Percentiles rank a stretch among this genome's conserved stretches.
Evolutionary conservation across 2,113 vertebrate species (phyloP).

Genomic region (Sminthopsis crassicaudata): DNA sequence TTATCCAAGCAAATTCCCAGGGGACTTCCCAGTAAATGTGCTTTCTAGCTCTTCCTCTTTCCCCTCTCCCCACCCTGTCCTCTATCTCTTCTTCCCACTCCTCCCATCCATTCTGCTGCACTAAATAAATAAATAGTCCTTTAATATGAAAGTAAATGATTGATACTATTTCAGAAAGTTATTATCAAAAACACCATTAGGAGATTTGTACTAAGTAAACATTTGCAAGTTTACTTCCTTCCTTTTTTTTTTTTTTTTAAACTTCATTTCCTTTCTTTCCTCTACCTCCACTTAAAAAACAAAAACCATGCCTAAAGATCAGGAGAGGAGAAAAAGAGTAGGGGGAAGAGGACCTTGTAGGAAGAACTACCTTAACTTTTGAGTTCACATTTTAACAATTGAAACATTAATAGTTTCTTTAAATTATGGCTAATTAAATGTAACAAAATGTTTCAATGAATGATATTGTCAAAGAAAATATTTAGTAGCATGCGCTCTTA

Average conservation of each 20-base stretch:
- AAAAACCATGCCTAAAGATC: background rate
- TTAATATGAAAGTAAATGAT: conserved; percentile 57
- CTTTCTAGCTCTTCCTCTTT: background rate
- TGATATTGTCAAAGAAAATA: background rate
- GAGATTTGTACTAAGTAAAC: conserved; percentile 13
- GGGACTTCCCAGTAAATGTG: conserved; percentile 33
- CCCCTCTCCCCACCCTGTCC: background rate
- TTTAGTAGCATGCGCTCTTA: conserved; percentile 30
- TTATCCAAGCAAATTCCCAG: conserved; percentile 49
- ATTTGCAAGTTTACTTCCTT: conserved; percentile 15
- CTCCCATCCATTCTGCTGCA: conserved; percentile 1
- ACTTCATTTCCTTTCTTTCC: conserved; percentile 61
- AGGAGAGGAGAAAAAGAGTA: background rate
- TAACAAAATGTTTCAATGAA: conserved; percentile 3
- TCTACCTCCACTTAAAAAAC: background rate
- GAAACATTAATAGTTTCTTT: conserved; percentile 13
- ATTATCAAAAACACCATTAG: conserved; percentile 55
- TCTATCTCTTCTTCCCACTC: background rate
- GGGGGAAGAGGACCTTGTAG: background rate
- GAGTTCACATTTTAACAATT: conserved; percentile 23
- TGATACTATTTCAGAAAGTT: conserved; percentile 52
- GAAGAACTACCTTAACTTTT: conserved; percentile 32
- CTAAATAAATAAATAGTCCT: conserved; percentile 26
- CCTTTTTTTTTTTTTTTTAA: too few species aligned
- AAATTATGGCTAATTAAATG: background rate